Evolutionary conservation across 2,113 vertebrate species (phyloP).

Genomic region (Nerophis ophidion): DNA sequence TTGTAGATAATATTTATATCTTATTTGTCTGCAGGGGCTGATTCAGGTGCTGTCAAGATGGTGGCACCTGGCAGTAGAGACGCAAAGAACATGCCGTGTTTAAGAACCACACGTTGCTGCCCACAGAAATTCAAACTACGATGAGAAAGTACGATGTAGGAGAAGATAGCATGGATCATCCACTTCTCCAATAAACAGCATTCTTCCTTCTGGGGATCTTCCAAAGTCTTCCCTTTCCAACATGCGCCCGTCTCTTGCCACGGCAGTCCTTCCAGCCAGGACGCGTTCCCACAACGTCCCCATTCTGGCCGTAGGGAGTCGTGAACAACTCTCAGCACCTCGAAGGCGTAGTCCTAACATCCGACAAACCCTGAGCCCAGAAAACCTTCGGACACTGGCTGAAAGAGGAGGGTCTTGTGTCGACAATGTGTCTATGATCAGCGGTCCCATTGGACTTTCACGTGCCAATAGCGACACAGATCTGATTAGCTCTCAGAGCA

Average conservation of each 20-base stretch:
- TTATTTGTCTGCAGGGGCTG: no score
- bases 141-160: background rate
- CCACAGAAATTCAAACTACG: background rate
- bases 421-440: conserved; percentile 57
- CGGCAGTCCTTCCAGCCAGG: conserved; percentile 70
- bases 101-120: background rate
- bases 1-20: no score
- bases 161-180: background rate
- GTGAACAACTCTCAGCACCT: conserved; percentile 85
- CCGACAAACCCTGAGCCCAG: conserved; percentile 90
- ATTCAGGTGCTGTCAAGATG: background rate
- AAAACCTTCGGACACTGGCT: conserved; percentile 88
- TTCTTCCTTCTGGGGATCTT: background rate
- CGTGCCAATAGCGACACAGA: conserved; percentile 97
- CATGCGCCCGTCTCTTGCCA: conserved; percentile 76
- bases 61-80: background rate
- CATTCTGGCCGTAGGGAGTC: conserved; percentile 79
- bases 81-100: background rate
- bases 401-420: conserved; percentile 71
- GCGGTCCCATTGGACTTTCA: conserved; percentile 72
- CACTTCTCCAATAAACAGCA: background rate
- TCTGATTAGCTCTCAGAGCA: conserved; percentile 89
- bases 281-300: conserved; percentile 69
- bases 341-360: conserved; percentile 87
- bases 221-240: conserved; percentile 11